phyloP scores from a whole-genome alignment of 2,113 vertebrate species.

The Chaetops frenatus region DNA sequence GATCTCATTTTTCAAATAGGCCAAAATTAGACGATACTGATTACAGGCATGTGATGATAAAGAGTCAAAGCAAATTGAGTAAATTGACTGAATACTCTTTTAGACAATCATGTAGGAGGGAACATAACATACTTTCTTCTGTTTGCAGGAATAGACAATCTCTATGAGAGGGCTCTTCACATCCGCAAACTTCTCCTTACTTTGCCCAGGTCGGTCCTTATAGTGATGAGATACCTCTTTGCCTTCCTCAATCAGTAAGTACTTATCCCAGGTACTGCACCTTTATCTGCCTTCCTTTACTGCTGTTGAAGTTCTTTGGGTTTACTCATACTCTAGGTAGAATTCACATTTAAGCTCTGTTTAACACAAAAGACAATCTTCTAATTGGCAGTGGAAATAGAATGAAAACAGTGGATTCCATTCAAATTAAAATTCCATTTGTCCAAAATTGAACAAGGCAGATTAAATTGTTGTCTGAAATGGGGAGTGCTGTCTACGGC shows the following conservation, averaged over 20 bases:
- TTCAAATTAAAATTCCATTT: not conserved
- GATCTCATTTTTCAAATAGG: not conserved
- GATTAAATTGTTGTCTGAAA: not conserved
- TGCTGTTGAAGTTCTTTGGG: not conserved
- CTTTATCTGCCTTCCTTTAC: not conserved
- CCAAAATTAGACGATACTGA: not conserved
- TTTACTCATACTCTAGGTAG: not conserved
- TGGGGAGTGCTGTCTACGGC: not conserved
- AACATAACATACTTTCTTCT: slow-evolving; percentile 6
- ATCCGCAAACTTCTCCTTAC: slow-evolving; percentile 95
- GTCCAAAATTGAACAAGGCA: not conserved
- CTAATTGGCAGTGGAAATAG: not conserved
- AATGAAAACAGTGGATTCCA: not conserved
- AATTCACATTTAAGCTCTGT: not conserved
- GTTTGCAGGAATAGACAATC: slow-evolving; percentile 89
- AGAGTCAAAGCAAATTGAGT: not conserved
- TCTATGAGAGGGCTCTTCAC: slow-evolving; percentile 94
- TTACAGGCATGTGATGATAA: not conserved
- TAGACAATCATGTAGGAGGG: not conserved
- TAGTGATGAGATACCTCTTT: slow-evolving; percentile 98
- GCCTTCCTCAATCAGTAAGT: slow-evolving; percentile 98
- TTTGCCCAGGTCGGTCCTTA: slow-evolving; percentile 89
- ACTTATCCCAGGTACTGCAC: not conserved
- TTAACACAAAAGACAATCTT: not conserved
- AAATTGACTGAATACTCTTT: not conserved